Base-by-base conservation (phyloP, 2,113 vertebrate species). In the Chinchilla lanigera region DNA sequence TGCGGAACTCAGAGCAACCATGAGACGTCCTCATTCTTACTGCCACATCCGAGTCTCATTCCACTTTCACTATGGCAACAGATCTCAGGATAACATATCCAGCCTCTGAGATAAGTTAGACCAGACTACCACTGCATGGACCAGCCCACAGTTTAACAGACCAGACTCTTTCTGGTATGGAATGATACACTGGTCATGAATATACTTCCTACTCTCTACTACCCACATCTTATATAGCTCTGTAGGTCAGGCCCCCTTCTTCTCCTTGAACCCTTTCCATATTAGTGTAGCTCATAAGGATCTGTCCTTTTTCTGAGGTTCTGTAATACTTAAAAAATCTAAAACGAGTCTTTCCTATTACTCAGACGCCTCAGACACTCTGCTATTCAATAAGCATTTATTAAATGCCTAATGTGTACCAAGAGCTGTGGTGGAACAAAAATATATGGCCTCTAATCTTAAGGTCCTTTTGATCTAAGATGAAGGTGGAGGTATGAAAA, bases 261-360 rank as follows among this genome's bases (percentile, higher is more conserved):
- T 82, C 61, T 71, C 60, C 80, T 78, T 52, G 44, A 93, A 78
- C 56, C 5, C 10, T 47, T 87, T 84, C 67, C 10, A 33, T 26
- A 26, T 56, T 52, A 54, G 30, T 58, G 5, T 14, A 41, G 50
- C 4, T 24, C 26, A n/a, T 11, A 95, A 61, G 1, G 12, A 78
- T 9, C 38, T 82, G n/a, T 54, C 13, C 65, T 93, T 65, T 69
- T n/a, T 63, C 88, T 94, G 61, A 95, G 88, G 44, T 91, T 47
- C 89, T 3, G 2, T 9, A 80, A 38, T 58, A 86, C 7, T 92
- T 89, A 16, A 69, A 69, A 63, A 67, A 87, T 75, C 38, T 83
- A 28, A 91, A 33, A 50, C 17, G 54, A 54, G 44, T 56, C 78
- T 86, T 58, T 58, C 20, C 41, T 17, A 69, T 33, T 56, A 30